Evolutionary conservation across 1,140 invertebrate species (phyloP).

Genomic region (Mactra quadrangularis): DNA sequence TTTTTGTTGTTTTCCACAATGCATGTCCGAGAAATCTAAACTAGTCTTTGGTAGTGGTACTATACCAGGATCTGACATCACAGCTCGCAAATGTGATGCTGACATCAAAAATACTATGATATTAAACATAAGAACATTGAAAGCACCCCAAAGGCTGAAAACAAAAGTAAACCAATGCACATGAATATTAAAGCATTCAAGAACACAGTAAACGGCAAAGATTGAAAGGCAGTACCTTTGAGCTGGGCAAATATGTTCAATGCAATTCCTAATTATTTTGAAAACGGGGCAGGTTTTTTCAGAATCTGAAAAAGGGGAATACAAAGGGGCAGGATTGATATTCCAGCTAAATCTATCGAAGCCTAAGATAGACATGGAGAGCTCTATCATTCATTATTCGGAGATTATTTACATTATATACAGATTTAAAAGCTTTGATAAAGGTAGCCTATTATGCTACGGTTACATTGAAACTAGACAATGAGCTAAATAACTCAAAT

Average conservation of each 20-base stretch:
- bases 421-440: not conserved
- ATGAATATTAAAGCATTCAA: slow-evolving; percentile 18
- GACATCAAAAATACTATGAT: slow-evolving; percentile 90
- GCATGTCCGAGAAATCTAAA: slow-evolving; percentile 94
- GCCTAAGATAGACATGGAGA: no score
- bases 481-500: not conserved
- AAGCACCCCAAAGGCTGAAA: slow-evolving; percentile 93
- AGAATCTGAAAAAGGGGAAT: not conserved
- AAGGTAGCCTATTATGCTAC: not conserved
- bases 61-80: slow-evolving; percentile 94
- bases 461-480: not conserved
- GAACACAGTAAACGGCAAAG: slow-evolving; percentile 27
- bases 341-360: no score
- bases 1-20: slow-evolving; percentile 85
- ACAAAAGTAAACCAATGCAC: slow-evolving; percentile 50
- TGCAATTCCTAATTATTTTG: not conserved
- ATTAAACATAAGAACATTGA: slow-evolving; percentile 93
- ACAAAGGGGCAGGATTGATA: not conserved
- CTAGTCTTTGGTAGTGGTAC: slow-evolving; percentile 92
- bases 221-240: not conserved
- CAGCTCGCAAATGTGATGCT: slow-evolving; percentile 92
- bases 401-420: not conserved
- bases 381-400: not conserved
- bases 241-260: not conserved
- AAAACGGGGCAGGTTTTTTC: not conserved